Evolutionary conservation across 2,797 vertebrate species (phyloP).

Genomic region (Crenuchus spilurus): DNA sequence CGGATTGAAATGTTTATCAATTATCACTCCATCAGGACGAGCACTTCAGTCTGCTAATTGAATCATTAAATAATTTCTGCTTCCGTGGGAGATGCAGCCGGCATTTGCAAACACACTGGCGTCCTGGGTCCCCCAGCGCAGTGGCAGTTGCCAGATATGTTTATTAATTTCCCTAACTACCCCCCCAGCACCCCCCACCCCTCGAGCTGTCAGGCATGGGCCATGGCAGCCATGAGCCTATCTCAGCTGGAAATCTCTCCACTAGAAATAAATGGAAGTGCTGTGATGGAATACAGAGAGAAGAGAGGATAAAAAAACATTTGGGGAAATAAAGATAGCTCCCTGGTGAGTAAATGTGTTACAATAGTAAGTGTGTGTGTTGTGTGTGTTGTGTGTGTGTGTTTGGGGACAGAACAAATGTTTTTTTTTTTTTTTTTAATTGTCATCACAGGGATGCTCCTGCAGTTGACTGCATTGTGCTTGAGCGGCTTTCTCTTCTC

Average conservation of each 20-base stretch:
- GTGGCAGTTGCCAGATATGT: slow-evolving; percentile 94
- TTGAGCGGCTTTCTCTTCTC: too few species aligned
- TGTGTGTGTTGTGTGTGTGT: not conserved
- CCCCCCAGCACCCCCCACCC: not conserved
- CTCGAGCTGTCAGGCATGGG: slow-evolving; percentile 81
- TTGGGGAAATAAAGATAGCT: slow-evolving; percentile 74
- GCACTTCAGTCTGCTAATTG: slow-evolving; percentile 96
- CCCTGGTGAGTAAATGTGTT: slow-evolving; percentile 86
- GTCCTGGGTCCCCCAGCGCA: slow-evolving; percentile 84
- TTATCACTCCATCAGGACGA: slow-evolving; percentile 86
- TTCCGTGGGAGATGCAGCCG: slow-evolving; percentile 84
- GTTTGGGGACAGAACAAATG: slow-evolving; percentile 69
- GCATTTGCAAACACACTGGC: slow-evolving; percentile 92
- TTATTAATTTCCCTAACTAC: slow-evolving; percentile 89
- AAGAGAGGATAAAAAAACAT: slow-evolving; percentile 78
- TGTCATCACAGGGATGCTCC: slow-evolving; percentile 79
- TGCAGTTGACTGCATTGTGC: too few species aligned
- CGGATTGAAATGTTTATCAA: slow-evolving; percentile 85
- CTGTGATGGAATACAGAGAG: slow-evolving; percentile 81
- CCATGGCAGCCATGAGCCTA: slow-evolving; percentile 81
- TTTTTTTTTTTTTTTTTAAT: slow-evolving; percentile 76
- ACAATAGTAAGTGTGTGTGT: too few species aligned
- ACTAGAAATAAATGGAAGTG: slow-evolving; percentile 84
- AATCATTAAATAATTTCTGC: slow-evolving; percentile 97
- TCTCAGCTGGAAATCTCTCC: slow-evolving; percentile 86